Evolutionary conservation across 2,888 invertebrate species (phyloP).

Genomic region (Molanna angustata): DNA sequence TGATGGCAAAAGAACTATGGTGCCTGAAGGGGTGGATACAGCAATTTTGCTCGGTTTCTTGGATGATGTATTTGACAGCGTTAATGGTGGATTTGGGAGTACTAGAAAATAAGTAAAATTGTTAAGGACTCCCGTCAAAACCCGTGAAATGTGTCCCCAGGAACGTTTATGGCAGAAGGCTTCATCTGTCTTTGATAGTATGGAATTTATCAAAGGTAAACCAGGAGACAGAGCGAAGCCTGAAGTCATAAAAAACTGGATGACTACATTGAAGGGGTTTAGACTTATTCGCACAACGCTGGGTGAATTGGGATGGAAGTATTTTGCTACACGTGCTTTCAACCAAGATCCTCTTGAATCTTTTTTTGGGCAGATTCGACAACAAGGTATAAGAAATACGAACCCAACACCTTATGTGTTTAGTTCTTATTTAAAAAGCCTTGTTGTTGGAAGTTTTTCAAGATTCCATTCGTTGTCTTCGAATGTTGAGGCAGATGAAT

Average conservation of each 20-base stretch:
- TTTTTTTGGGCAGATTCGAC: too few species aligned
- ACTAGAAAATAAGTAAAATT: background rate
- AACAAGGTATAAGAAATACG: too few species aligned
- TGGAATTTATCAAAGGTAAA: background rate
- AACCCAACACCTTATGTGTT: too few species aligned
- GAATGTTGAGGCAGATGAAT: too few species aligned
- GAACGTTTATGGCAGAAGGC: background rate
- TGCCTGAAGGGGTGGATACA: background rate
- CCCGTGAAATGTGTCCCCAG: background rate
- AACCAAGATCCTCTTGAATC: too few species aligned
- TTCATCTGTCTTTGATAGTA: background rate
- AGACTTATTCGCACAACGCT: too few species aligned
- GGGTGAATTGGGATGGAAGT: too few species aligned
- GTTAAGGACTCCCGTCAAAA: background rate
- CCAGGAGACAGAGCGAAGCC: background rate
- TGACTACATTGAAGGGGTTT: background rate
- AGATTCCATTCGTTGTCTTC: too few species aligned
- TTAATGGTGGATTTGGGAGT: background rate
- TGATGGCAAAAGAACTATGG: background rate
- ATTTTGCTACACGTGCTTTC: too few species aligned
- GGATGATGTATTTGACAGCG: background rate
- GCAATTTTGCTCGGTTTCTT: background rate
- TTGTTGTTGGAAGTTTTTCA: too few species aligned
- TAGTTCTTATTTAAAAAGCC: too few species aligned
- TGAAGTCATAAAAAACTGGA: constrained; percentile 1